Evolutionary conservation across 2,888 invertebrate genomes (phyloP).

Genomic region (Rhamnusium bicolor): DNA sequence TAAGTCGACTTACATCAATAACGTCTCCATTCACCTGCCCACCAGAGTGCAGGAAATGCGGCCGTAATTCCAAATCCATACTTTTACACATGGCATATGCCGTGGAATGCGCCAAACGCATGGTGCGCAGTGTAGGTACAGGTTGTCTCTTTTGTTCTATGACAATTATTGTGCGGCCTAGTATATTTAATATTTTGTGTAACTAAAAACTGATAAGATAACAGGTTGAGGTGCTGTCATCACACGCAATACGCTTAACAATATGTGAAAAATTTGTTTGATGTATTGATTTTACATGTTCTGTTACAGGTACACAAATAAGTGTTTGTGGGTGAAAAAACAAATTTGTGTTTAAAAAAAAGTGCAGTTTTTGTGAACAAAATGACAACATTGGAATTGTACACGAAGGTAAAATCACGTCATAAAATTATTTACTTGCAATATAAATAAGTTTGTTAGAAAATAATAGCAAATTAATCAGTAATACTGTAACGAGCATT

Average conservation of each 20-base stretch:
- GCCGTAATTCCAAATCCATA: constrained; percentile 60
- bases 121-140: constrained; percentile 49
- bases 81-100: constrained; percentile 61
- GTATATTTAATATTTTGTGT: constrained; percentile 31
- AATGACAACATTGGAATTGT: constrained; percentile 66
- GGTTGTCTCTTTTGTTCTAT: constrained; percentile 29
- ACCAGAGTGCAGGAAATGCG: constrained; percentile 8
- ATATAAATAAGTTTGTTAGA: constrained; percentile 8
- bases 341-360: constrained; percentile 11
- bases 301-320: background rate
- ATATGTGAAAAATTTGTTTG: background rate
- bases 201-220: constrained; percentile 51
- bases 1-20: background rate
- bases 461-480: constrained; percentile 3
- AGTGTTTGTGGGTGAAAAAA: constrained; percentile 22
- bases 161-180: constrained; percentile 26
- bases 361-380: constrained; percentile 27
- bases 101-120: constrained; percentile 48
- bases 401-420: constrained; percentile 62
- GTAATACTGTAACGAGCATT: constrained; percentile 10
- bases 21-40: constrained; percentile 13
- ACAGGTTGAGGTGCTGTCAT: constrained; percentile 32
- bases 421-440: background rate
- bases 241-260: background rate
- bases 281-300: constrained; percentile 20